phyloP scores from a whole-genome alignment of 53 echinoderm and acorn worm genomes.

The Actinopyga echinites region DNA sequence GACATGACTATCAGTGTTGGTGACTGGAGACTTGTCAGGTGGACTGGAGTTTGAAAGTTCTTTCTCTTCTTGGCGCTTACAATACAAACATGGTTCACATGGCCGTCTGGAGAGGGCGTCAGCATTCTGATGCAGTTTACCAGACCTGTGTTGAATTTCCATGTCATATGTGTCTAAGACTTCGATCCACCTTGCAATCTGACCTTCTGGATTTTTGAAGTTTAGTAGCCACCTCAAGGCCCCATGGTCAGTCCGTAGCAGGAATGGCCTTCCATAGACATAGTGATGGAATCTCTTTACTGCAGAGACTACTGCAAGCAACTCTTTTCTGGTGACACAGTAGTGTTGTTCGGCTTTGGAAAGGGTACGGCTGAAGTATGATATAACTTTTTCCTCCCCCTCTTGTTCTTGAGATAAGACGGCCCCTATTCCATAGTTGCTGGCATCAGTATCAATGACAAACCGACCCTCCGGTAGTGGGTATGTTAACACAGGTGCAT shows the following conservation, averaged over 20 bases:
- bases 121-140: constrained; percentile 22
- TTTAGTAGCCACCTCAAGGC: constrained; percentile 52
- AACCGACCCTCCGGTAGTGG: constrained; percentile 10
- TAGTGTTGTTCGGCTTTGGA: constrained; percentile 48
- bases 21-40: no score
- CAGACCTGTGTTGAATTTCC: constrained; percentile 27
- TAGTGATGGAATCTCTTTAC: constrained; percentile 64
- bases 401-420: constrained; percentile 53
- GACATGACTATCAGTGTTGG: no score
- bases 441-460: constrained; percentile 62
- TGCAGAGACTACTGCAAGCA: constrained; percentile 48
- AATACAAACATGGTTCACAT: not conserved
- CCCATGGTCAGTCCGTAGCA: constrained; percentile 53
- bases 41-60: not conserved
- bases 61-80: not conserved
- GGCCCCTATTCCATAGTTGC: constrained; percentile 52
- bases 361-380: constrained; percentile 40
- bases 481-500: constrained; percentile 55
- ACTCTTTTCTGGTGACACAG: constrained; percentile 46
- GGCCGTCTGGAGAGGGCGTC: constrained; percentile 15
- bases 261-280: constrained; percentile 45
- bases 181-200: constrained; percentile 38
- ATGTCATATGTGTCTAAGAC: constrained; percentile 23
- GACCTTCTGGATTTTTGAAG: constrained; percentile 51
- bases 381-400: constrained; percentile 44